These are phyloP conservation scores for Drosophila sordidapex DNA, from an alignment of 2,888 invertebrate species.

Conservation along the genomic window DNA sequence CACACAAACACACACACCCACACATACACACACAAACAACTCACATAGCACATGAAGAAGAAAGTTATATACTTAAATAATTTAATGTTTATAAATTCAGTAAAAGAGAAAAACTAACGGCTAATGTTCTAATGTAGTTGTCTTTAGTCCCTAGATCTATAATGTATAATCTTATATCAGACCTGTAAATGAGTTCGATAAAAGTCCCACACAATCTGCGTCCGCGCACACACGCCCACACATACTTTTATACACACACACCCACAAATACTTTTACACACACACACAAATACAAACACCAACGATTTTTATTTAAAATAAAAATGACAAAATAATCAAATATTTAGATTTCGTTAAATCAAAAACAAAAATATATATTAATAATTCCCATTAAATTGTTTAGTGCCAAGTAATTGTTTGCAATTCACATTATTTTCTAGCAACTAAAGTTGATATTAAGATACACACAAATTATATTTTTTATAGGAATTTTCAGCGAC, in stretches of 20 bases:
- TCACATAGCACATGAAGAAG: slow-evolving; percentile 44
- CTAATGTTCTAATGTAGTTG: slow-evolving; percentile 66
- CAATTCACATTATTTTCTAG: slow-evolving; percentile 52
- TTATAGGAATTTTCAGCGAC: slow-evolving; percentile 63
- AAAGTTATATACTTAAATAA: slow-evolving; percentile 68
- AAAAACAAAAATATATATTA: slow-evolving; percentile 10
- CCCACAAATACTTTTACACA: slow-evolving; percentile 6
- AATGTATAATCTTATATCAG: slow-evolving; percentile 55
- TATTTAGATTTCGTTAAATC: slow-evolving; percentile 43
- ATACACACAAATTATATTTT: slow-evolving; percentile 65
- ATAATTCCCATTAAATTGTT: slow-evolving; percentile 40
- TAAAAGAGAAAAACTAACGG: slow-evolving; percentile 37
- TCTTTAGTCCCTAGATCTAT: slow-evolving; percentile 52
- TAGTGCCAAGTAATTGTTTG: slow-evolving; percentile 70
- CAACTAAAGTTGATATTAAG: slow-evolving; percentile 39
- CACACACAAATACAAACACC: slow-evolving; percentile 24
- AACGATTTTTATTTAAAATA: slow-evolving; percentile 68
- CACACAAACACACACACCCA: slow-evolving; percentile 23
- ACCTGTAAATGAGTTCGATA: slow-evolving; percentile 50
- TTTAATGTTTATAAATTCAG: slow-evolving; percentile 60
- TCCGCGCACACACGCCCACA: slow-evolving; percentile 12
- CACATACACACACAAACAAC: slow-evolving; percentile 26
- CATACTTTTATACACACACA: slow-evolving; percentile 11
- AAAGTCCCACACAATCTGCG: slow-evolving; percentile 30
- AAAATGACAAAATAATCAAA: slow-evolving; percentile 59